These are phyloP conservation scores for Temnopleurus reevesii DNA, from an alignment of 53 echinoderm and acorn worm species.

Conservation along the genomic window DNA sequence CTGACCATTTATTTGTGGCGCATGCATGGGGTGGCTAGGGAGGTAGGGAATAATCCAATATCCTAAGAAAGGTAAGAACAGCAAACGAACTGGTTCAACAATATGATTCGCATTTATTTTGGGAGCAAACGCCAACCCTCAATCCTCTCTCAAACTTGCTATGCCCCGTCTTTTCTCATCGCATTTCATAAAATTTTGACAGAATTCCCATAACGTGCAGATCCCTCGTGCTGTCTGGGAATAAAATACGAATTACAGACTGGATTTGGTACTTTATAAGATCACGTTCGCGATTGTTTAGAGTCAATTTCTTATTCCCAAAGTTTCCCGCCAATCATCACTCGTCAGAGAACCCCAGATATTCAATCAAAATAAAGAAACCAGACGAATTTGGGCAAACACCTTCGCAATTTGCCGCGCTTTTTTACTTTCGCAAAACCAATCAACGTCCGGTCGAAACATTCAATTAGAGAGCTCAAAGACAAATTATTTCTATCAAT, in stretches of 20 bases:
- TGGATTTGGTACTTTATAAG: slow-evolving; percentile 36
- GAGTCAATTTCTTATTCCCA: not conserved
- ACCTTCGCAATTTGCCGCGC: slow-evolving; percentile 29
- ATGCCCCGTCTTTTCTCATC: not conserved
- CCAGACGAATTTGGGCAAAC: slow-evolving; percentile 14
- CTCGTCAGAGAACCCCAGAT: not conserved
- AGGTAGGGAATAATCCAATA: not conserved
- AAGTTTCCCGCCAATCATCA: slow-evolving; percentile 20
- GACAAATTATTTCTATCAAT: not conserved
- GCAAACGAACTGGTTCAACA: not conserved
- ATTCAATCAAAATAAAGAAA: slow-evolving; percentile 13
- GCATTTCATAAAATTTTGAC: not conserved
- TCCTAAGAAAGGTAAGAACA: not conserved
- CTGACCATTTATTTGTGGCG: not conserved
- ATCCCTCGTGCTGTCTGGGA: slow-evolving; percentile 20
- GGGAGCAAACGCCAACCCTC: not conserved
- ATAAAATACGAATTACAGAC: slow-evolving; percentile 20
- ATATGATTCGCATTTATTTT: not conserved
- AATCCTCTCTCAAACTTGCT: not conserved
- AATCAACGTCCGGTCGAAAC: not conserved
- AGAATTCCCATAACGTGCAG: not conserved
- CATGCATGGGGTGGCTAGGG: not conserved
- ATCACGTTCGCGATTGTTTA: slow-evolving; percentile 12
- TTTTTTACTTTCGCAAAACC: not conserved
- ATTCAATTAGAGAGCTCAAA: slow-evolving; percentile 16